Conservation (phyloP, 2,888 invertebrate species). For the Cotesia congregata region DNA sequence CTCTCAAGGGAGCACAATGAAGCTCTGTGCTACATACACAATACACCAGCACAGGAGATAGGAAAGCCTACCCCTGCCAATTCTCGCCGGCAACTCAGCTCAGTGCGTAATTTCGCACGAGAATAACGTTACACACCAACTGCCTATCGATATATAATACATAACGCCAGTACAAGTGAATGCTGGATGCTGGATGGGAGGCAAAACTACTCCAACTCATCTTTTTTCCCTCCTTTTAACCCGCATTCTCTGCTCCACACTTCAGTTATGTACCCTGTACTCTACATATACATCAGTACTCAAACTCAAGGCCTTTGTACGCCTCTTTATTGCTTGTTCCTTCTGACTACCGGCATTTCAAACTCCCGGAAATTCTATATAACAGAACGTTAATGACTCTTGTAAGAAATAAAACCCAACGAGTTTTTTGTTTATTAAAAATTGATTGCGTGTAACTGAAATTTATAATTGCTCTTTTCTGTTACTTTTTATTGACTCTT, state of each 20-base stretch:
- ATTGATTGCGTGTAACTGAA: neutral
- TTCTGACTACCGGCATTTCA: slow-evolving; percentile 20
- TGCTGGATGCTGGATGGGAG: slow-evolving; percentile 21
- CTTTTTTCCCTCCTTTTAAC: slow-evolving; percentile 34
- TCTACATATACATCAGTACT: neutral
- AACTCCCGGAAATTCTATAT: slow-evolving; percentile 2
- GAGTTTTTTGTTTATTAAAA: neutral
- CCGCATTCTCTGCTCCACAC: slow-evolving; percentile 7
- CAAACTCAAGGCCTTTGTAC: slow-evolving; percentile 35
- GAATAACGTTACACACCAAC: slow-evolving; percentile 56
- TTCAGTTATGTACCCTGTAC: neutral
- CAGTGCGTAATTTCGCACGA: slow-evolving; percentile 55
- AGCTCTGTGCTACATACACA: neutral
- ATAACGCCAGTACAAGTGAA: neutral
- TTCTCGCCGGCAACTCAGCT: neutral
- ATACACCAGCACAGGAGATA: neutral
- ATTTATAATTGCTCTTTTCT: neutral
- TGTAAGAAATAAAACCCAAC: neutral
- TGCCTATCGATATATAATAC: slow-evolving; percentile 48
- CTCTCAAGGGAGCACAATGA: slow-evolving; percentile 35
- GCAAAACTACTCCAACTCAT: slow-evolving; percentile 31
- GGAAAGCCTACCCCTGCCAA: neutral
- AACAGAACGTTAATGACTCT: neutral
- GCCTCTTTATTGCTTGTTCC: slow-evolving; percentile 35
- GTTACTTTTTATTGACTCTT: neutral